A percentile compares a stretch with the other conserved stretches of the same genome.
These are phyloP conservation scores for Thunnus albacares DNA, from an alignment of 2,797 vertebrate species.

Conservation along the genomic window DNA sequence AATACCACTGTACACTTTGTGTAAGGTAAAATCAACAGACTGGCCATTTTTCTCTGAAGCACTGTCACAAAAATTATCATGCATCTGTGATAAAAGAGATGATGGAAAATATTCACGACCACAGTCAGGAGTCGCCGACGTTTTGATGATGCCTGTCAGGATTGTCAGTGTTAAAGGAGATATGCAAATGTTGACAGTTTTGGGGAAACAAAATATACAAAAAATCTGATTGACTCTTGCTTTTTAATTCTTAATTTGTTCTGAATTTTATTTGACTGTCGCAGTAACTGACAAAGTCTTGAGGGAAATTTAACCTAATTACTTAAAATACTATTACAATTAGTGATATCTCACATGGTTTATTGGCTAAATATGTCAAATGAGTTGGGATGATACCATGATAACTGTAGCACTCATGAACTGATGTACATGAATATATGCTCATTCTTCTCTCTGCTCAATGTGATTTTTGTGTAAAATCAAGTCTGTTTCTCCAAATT, in stretches of 20 bases:
- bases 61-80: constrained; percentile 69
- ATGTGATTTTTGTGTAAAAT: neutral
- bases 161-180: constrained; percentile 28
- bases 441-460: neutral
- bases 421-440: neutral
- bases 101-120: constrained; percentile 34
- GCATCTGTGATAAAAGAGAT: constrained; percentile 59
- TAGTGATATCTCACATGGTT: constrained; percentile 17
- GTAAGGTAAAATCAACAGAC: constrained; percentile 53
- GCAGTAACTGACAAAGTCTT: constrained; percentile 2
- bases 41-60: constrained; percentile 47
- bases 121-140: constrained; percentile 4
- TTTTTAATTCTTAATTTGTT: constrained; percentile 28
- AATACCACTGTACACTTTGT: constrained; percentile 52
- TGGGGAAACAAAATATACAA: constrained; percentile 21
- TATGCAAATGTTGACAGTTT: constrained; percentile 38
- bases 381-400: neutral
- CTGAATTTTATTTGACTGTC: constrained; percentile 1
- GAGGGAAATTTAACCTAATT: neutral
- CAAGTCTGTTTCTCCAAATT: neutral
- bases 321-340: constrained; percentile 15
- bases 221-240: constrained; percentile 26
- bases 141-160: constrained; percentile 13
- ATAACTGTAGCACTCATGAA: constrained; percentile 5
- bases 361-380: constrained; percentile 14